Conservation (phyloP, 2,797 vertebrate genomes). For the Pseudomugil gertrudae region DNA sequence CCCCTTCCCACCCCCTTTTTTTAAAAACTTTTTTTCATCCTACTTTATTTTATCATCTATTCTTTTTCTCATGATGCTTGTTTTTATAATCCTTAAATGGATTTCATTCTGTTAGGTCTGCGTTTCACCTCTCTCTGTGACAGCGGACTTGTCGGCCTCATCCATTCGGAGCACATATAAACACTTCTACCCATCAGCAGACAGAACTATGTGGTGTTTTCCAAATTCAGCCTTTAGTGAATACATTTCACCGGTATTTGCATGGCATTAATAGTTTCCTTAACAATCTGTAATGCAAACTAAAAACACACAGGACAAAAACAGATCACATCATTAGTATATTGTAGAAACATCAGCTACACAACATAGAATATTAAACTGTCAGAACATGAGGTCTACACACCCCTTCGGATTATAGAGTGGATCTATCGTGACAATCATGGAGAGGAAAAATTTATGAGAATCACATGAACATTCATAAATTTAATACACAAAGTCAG, state of each 20-base stretch:
- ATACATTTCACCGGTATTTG: constrained; percentile 1
- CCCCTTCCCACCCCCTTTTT: too few relatives aligned
- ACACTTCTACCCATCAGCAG: background rate
- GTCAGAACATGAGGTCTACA: too few relatives aligned
- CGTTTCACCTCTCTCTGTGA: background rate
- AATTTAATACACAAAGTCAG: constrained; percentile 15
- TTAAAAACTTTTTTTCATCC: too few relatives aligned
- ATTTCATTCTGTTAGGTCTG: constrained; percentile 2
- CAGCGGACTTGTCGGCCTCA: too few relatives aligned
- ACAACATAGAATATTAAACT: background rate
- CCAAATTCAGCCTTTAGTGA: background rate
- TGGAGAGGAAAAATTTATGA: constrained; percentile 20
- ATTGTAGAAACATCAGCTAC: constrained; percentile 5
- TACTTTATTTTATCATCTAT: too few relatives aligned
- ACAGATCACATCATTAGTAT: background rate
- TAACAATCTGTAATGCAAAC: background rate
- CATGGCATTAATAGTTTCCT: too few relatives aligned
- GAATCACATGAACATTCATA: constrained; percentile 15
- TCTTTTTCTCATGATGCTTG: too few relatives aligned
- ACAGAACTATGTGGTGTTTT: background rate
- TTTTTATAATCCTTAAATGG: too few relatives aligned
- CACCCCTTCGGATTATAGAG: constrained; percentile 12
- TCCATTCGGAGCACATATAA: too few relatives aligned
- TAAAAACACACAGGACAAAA: background rate
- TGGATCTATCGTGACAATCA: constrained; percentile 20